phyloP scores from a whole-genome alignment of 1,140 invertebrate species.

The Mamestra configurata region DNA sequence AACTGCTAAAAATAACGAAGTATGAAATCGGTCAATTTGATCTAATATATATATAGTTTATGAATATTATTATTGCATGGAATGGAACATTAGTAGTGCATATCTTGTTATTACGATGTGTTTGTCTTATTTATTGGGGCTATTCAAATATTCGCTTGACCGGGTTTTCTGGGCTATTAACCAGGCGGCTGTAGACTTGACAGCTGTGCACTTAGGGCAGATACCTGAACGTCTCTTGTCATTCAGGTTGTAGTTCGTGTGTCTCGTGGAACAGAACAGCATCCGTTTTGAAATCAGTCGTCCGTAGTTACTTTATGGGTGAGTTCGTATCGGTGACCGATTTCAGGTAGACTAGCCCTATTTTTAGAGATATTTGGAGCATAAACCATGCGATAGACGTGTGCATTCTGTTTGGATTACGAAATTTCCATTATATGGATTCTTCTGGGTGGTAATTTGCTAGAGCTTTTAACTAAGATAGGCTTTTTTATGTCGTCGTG shows the following conservation, averaged over 20 bases:
- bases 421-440: constrained; percentile 16
- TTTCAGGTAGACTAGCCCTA: constrained; percentile 41
- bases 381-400: constrained; percentile 18
- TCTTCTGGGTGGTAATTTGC: not conserved
- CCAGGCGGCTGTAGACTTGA: constrained; percentile 66
- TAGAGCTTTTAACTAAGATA: not conserved
- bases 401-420: not conserved
- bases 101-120: not conserved
- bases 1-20: constrained; percentile 8
- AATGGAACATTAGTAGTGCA: not conserved
- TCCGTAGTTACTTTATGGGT: constrained; percentile 71
- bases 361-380: constrained; percentile 43
- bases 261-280: constrained; percentile 54
- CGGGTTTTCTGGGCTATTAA: constrained; percentile 77
- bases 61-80: not conserved
- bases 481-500: not conserved
- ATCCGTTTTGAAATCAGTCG: constrained; percentile 64
- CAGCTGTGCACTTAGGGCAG: constrained; percentile 56
- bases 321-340: constrained; percentile 59
- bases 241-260: constrained; percentile 56
- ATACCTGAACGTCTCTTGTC: constrained; percentile 58
- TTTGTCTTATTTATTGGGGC: constrained; percentile 12
- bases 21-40: constrained; percentile 5
- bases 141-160: constrained; percentile 64
- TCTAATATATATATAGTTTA: too few relatives aligned